Conservation (phyloP, 2,113 vertebrate species). For the Lophius piscatorius region DNA sequence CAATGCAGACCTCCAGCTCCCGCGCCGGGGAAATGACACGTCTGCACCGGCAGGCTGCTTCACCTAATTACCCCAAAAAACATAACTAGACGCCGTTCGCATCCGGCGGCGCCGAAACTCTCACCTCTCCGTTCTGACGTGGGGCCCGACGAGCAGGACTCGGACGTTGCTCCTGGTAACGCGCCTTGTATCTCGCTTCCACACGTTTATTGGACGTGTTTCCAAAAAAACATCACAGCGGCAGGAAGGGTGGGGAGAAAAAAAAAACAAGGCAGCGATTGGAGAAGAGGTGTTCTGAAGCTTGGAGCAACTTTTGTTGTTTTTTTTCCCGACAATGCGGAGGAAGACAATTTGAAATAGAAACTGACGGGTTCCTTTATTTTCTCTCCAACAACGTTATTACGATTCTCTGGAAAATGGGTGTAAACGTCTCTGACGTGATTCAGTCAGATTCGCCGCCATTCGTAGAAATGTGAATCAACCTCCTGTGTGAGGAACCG, state of each 20-base stretch:
- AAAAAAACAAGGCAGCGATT: slow-evolving; percentile 7
- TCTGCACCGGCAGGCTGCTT: slow-evolving; percentile 20
- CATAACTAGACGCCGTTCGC: background rate
- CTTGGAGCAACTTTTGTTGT: slow-evolving; percentile 4
- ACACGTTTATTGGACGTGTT: slow-evolving; percentile 26
- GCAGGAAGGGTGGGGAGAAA: slow-evolving; percentile 13
- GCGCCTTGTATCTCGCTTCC: slow-evolving; percentile 36
- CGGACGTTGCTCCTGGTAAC: slow-evolving; percentile 24
- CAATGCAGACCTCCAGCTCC: slow-evolving; percentile 7
- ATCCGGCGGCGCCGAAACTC: background rate
- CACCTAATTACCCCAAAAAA: slow-evolving; percentile 19
- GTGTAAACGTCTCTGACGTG: background rate
- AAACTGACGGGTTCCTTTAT: background rate
- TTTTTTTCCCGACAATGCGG: background rate
- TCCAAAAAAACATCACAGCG: slow-evolving; percentile 23
- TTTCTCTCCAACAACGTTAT: too few relatives aligned
- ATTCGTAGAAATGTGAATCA: too few relatives aligned
- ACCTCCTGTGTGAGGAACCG: too few relatives aligned
- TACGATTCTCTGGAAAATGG: background rate
- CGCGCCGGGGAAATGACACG: slow-evolving; percentile 25
- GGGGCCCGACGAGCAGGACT: background rate
- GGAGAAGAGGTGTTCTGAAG: slow-evolving; percentile 19
- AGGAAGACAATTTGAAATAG: background rate
- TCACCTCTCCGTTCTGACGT: background rate
- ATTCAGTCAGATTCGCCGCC: too few relatives aligned